Conservation (phyloP, 2,113 vertebrate species). For the Lathamus discolor region DNA sequence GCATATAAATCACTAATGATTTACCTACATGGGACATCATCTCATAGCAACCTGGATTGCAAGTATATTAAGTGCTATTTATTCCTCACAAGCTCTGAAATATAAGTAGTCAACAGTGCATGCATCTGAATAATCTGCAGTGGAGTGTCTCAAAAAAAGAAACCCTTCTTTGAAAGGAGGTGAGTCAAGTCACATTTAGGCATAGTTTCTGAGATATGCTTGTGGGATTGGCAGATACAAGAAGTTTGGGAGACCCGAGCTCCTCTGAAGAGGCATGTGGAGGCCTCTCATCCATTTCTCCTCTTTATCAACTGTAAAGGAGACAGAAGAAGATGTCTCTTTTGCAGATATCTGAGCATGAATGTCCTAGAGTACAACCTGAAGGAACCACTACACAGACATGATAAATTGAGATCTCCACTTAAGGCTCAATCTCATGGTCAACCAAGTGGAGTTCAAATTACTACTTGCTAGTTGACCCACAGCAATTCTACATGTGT, state of each 20-base stretch:
- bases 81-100: neutral
- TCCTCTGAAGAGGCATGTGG: neutral
- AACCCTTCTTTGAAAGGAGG: neutral
- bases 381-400: neutral
- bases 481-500: neutral
- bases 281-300: neutral
- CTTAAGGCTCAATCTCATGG: constrained; percentile 2
- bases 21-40: neutral
- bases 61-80: neutral
- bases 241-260: neutral
- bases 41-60: neutral
- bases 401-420: neutral
- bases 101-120: neutral
- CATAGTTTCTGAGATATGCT: neutral
- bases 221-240: neutral
- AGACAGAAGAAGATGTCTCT: neutral
- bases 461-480: constrained; percentile 25
- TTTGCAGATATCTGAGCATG: neutral
- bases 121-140: neutral
- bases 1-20: constrained; percentile 20
- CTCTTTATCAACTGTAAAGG: neutral
- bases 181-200: neutral
- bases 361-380: neutral
- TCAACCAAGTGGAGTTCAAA: constrained; percentile 35
- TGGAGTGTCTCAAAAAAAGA: neutral